These are phyloP conservation scores for Cataglyphis hispanica DNA, from an alignment of 1,140 invertebrate genomes.

Conservation along the genomic window DNA sequence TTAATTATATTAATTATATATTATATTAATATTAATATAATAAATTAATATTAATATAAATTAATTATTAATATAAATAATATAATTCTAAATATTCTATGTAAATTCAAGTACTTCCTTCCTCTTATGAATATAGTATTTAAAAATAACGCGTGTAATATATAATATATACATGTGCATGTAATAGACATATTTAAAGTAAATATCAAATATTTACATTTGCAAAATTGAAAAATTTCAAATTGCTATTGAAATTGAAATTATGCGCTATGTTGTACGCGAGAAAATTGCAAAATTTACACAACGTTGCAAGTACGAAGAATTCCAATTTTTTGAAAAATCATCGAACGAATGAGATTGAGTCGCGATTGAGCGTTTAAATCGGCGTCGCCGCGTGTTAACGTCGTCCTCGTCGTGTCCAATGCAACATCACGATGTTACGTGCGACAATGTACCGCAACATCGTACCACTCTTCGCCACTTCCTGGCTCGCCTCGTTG, in stretches of 20 bases:
- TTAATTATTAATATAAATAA: no score
- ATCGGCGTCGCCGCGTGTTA: constrained; percentile 20
- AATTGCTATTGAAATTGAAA: constrained; percentile 5
- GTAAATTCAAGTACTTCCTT: no score
- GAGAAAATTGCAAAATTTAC: background rate
- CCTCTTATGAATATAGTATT: no score
- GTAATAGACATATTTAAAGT: background rate
- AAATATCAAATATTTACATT: constrained; percentile 29
- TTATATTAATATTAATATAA: no score
- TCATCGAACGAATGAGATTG: background rate
- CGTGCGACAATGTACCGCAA: constrained; percentile 56
- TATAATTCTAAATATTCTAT: no score
- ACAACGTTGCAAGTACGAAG: background rate
- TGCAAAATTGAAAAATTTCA: constrained; percentile 41
- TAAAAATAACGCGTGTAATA: background rate
- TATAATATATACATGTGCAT: background rate
- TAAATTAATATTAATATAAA: no score
- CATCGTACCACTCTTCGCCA: constrained; percentile 29
- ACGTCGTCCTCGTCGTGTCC: constrained; percentile 17
- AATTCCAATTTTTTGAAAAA: constrained; percentile 35
- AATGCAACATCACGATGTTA: constrained; percentile 59
- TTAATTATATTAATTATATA: no score
- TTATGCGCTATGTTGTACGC: background rate
- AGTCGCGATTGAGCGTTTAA: constrained; percentile 45
- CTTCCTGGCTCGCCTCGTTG: constrained; percentile 40